phyloP scores from a whole-genome alignment of 1,140 invertebrate genomes.

The Whitmania pigra region DNA sequence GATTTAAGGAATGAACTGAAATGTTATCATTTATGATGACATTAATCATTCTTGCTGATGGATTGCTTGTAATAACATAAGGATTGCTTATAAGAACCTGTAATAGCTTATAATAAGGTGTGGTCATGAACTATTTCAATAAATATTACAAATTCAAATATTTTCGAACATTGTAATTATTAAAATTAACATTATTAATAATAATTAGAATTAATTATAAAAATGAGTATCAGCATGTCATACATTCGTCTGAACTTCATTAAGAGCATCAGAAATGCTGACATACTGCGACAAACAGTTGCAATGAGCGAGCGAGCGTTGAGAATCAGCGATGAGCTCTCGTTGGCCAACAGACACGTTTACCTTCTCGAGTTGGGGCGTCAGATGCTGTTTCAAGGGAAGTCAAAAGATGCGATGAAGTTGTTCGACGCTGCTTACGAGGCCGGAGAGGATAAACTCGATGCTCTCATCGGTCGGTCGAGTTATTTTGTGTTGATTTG shows the following conservation, averaged over 20 bases:
- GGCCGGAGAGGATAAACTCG: slow-evolving; percentile 60
- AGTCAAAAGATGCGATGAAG: slow-evolving; percentile 61
- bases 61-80: too few relatives aligned
- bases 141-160: too few relatives aligned
- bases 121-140: too few relatives aligned
- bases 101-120: too few relatives aligned
- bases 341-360: slow-evolving; percentile 46
- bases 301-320: slow-evolving; percentile 61
- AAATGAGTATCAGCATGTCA: slow-evolving; percentile 12
- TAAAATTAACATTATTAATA: neutral
- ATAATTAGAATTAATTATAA: neutral
- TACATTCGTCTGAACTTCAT: neutral
- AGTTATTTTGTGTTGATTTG: neutral
- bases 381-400: slow-evolving; percentile 58
- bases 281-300: slow-evolving; percentile 58
- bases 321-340: slow-evolving; percentile 50
- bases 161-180: neutral
- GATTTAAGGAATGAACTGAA: too few relatives aligned
- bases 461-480: slow-evolving; percentile 46
- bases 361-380: slow-evolving; percentile 67
- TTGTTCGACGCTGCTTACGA: slow-evolving; percentile 67
- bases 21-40: too few relatives aligned
- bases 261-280: slow-evolving; percentile 56
- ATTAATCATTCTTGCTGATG: neutral
- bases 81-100: too few relatives aligned